Conservation (phyloP, 35 echinoderm and acorn worm genomes). For the Stichopus chloronotus region DNA sequence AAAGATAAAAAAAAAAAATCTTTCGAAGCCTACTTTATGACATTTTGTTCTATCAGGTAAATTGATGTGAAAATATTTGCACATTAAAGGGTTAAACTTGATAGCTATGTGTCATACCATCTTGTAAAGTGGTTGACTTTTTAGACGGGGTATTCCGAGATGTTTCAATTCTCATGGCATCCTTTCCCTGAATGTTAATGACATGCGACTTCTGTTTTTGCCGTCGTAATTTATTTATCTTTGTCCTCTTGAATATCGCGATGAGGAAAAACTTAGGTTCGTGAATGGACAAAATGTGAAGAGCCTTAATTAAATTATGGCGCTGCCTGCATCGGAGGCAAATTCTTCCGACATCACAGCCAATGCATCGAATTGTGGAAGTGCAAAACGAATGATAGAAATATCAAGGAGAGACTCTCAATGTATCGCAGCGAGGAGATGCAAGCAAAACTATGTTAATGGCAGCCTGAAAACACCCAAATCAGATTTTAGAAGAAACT, state of each 20-base stretch:
- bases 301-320: conserved; percentile 13
- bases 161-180: not conserved
- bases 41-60: conserved; percentile 10
- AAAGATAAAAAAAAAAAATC: not conserved
- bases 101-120: not conserved
- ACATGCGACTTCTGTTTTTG: not conserved
- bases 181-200: not conserved
- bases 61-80: not conserved
- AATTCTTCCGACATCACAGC: not conserved
- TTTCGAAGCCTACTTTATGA: not conserved
- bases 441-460: too few relatives aligned
- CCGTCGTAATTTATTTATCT: not conserved
- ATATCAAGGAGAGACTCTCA: too few relatives aligned
- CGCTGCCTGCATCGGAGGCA: not conserved
- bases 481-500: too few relatives aligned
- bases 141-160: not conserved
- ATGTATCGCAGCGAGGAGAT: too few relatives aligned
- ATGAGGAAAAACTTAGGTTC: not conserved
- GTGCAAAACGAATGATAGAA: too few relatives aligned
- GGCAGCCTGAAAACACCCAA: too few relatives aligned
- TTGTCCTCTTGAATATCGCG: not conserved
- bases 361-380: not conserved
- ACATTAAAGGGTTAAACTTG: not conserved
- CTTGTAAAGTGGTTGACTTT: not conserved
- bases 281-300: not conserved